Base-by-base conservation (phyloP, 1,140 invertebrate species). In the Zaprionus tsacasi region DNA sequence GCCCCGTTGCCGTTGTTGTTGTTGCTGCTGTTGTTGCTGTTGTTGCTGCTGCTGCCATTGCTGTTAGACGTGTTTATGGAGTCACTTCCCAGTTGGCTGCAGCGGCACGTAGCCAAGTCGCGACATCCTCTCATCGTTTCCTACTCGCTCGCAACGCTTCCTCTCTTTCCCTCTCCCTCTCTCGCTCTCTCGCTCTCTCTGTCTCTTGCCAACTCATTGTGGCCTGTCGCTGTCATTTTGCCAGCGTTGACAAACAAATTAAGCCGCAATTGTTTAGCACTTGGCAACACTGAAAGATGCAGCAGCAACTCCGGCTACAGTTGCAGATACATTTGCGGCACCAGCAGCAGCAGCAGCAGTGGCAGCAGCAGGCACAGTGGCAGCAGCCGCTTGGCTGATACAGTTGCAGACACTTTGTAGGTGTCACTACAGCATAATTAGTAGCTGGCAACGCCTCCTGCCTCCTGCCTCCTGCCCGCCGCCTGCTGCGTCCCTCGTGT, bases 41-140 rank as follows among this genome's bases (percentile, higher is more conserved):
- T 79, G 55, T 58, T 70, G 57, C 17, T 70, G 38, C 30, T 66
- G 25, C 36, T 57, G 38, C 27, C 52, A 30, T 33, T 58, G 38
- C 66, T 43, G 58, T 52, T 81, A 77, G 67, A 83, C 81, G 73
- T 85, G 81, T 83, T 83, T 83, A 83, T 83, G 73, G 69, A 83
- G 81, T 77, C 73, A 76, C 77, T 85, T 80, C 70, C 66, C 72
- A 55, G 74, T 56, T 52, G 80, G 55, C 68, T 73, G 81, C 78
- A 81, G 68, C 40, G 27, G 74, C 81, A 83, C 81, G 81, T 83
- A 80, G 36, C 56, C 56, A 43, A 68, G 64, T 59, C 56, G 65
- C 56, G 36, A 30, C 70, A 45, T 65, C 12, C 48, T 65, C n/a
- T 63, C 60, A 21, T 50, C 43, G 45, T 63, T 60, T 60, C 40